Conservation (phyloP, 2,888 invertebrate genomes). For the Gari tellinella region DNA sequence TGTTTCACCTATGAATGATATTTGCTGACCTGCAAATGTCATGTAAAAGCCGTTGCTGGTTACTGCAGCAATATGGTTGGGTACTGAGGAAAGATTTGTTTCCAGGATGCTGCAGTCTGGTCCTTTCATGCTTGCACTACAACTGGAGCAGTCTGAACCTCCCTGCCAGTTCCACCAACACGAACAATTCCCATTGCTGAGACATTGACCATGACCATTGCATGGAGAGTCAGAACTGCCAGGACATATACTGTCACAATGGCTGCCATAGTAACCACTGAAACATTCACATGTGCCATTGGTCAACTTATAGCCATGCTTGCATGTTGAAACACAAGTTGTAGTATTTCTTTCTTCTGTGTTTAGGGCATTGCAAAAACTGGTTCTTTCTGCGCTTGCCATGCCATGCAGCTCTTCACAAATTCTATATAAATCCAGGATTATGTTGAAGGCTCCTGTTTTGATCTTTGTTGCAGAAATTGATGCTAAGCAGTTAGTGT, state of each 20-base stretch:
- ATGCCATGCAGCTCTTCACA: slow-evolving; percentile 52
- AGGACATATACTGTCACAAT: slow-evolving; percentile 65
- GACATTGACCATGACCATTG: slow-evolving; percentile 65
- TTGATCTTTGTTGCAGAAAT: slow-evolving; percentile 31
- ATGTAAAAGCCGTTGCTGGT: slow-evolving; percentile 64
- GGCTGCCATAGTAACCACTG: slow-evolving; percentile 62
- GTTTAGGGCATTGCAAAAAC: slow-evolving; percentile 38
- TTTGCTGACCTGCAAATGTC: slow-evolving; percentile 65
- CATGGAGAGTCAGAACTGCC: slow-evolving; percentile 68
- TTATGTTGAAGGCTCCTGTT: slow-evolving; percentile 48
- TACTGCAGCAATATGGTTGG: slow-evolving; percentile 53
- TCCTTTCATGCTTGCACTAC: slow-evolving; percentile 59
- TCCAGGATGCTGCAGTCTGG: slow-evolving; percentile 64
- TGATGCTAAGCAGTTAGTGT: slow-evolving; percentile 54
- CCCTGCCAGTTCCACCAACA: slow-evolving; percentile 73
- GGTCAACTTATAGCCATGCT: slow-evolving; percentile 50
- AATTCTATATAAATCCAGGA: slow-evolving; percentile 46
- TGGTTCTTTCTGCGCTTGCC: slow-evolving; percentile 10
- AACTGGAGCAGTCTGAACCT: slow-evolving; percentile 52
- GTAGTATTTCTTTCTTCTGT: slow-evolving; percentile 38
- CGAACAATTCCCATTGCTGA: slow-evolving; percentile 58
- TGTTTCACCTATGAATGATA: slow-evolving; percentile 52
- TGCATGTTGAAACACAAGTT: slow-evolving; percentile 56
- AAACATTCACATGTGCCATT: slow-evolving; percentile 62
- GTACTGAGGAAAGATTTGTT: slow-evolving; percentile 34